These are phyloP conservation scores for Pinctada fucata DNA, from an alignment of 2,888 invertebrate genomes.

Conservation along the genomic window DNA sequence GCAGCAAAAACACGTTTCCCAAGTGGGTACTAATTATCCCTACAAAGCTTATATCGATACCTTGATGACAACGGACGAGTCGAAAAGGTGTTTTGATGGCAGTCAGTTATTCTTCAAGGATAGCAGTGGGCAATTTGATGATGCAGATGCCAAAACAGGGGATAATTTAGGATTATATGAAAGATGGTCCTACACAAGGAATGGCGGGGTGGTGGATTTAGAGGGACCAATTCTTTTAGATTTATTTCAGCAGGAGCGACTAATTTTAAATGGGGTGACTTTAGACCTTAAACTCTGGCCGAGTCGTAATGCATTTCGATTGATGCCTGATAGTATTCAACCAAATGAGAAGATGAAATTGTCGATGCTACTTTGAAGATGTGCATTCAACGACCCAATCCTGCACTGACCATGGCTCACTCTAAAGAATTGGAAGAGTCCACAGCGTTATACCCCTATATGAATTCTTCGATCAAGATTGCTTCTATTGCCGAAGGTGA, in stretches of 20 bases:
- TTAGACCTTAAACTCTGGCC: constrained; percentile 40
- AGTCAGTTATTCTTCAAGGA: too few species aligned
- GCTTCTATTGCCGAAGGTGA: constrained; percentile 36
- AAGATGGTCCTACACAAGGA: too few species aligned
- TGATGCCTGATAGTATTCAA: constrained; percentile 25
- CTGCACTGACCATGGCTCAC: constrained; percentile 31
- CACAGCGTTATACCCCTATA: constrained; percentile 37
- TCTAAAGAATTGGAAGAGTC: constrained; percentile 20
- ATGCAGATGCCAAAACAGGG: too few species aligned
- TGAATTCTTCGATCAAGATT: constrained; percentile 34
- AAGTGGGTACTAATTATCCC: constrained; percentile 41
- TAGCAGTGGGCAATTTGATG: too few species aligned
- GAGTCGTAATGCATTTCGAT: constrained; percentile 29
- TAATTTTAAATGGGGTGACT: constrained; percentile 38
- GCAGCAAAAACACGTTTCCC: constrained; percentile 32
- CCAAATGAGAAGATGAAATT: constrained; percentile 25
- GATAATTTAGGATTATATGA: too few species aligned
- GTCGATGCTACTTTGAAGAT: constrained; percentile 39
- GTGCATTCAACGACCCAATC: constrained; percentile 33
- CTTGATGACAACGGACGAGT: too few species aligned
- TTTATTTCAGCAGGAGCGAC: constrained; percentile 34
- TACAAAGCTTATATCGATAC: constrained; percentile 49
- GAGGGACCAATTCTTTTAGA: constrained; percentile 37
- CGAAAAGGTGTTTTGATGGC: too few species aligned
- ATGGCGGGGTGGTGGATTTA: too few species aligned